Conservation (phyloP, 2,797 vertebrate genomes). For the Hozukius guyotensis region DNA sequence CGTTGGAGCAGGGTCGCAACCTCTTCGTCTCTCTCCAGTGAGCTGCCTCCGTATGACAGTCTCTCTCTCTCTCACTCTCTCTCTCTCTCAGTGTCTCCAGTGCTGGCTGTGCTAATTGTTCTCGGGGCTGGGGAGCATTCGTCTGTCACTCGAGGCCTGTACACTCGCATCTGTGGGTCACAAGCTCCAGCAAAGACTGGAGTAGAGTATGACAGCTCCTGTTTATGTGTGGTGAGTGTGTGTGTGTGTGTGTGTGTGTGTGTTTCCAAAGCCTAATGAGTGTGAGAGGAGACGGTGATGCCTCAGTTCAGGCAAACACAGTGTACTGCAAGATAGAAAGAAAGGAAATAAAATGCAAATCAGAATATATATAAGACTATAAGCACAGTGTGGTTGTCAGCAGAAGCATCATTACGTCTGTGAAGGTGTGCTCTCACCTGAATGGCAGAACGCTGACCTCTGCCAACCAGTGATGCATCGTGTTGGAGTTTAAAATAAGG, state of each 20-base stretch:
- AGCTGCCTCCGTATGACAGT: conserved; percentile 41
- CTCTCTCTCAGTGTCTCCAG: conserved; percentile 8
- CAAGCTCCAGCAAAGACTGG: conserved; percentile 29
- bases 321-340: neutral
- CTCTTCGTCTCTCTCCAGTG: conserved; percentile 53
- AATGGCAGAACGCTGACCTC: neutral
- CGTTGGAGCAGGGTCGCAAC: conserved; percentile 33
- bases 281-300: neutral
- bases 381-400: neutral
- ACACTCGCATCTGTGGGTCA: conserved; percentile 40
- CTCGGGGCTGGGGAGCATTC: conserved; percentile 26
- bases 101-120: conserved; percentile 56
- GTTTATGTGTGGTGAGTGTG: conserved; percentile 24
- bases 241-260: conserved; percentile 8
- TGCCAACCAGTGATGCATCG: neutral
- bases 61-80: neutral
- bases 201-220: conserved; percentile 42
- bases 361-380: neutral
- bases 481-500: neutral
- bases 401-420: neutral
- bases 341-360: neutral
- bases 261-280: conserved; percentile 35
- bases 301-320: neutral
- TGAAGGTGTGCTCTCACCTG: neutral
- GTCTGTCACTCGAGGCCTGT: conserved; percentile 52